A percentile compares a stretch with the other conserved stretches of the same genome.
Conservation (phyloP, 2,888 invertebrate genomes). For the Mythimna vitellina region DNA sequence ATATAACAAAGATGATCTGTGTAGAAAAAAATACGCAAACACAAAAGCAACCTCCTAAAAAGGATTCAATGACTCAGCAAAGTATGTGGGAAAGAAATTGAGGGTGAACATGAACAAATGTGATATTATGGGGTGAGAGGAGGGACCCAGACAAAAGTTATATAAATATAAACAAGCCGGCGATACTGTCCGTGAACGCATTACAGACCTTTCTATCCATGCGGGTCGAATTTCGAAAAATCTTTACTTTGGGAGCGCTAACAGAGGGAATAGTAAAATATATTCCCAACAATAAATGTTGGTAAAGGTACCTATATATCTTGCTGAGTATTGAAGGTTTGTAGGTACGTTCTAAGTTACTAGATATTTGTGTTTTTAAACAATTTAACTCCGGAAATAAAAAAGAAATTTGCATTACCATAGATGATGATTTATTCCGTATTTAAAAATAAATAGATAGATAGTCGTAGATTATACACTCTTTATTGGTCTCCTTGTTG, state of each 20-base stretch:
- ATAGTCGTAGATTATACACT: too few species aligned
- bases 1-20: constrained; percentile 14
- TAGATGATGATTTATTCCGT: background rate
- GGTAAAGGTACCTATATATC: constrained; percentile 12
- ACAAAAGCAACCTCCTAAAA: constrained; percentile 30
- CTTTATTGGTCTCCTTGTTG: too few species aligned
- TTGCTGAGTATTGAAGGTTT: constrained; percentile 12
- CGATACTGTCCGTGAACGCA: constrained; percentile 59
- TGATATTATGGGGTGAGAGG: constrained; percentile 52
- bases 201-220: constrained; percentile 62
- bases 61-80: constrained; percentile 61
- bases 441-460: background rate
- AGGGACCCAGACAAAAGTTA: constrained; percentile 53
- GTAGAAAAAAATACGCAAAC: background rate
- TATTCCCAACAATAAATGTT: constrained; percentile 23
- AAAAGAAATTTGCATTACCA: background rate
- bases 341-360: background rate
- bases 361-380: background rate
- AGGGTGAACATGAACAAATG: constrained; percentile 58
- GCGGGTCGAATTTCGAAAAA: constrained; percentile 63
- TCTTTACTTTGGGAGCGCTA: constrained; percentile 57
- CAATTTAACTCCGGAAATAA: background rate
- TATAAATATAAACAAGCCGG: constrained; percentile 57
- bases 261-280: constrained; percentile 49
- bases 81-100: constrained; percentile 52